Evolutionary conservation across 2,113 vertebrate species (phyloP).

Genomic region (Sinocyclocheilus anshuiensis): DNA sequence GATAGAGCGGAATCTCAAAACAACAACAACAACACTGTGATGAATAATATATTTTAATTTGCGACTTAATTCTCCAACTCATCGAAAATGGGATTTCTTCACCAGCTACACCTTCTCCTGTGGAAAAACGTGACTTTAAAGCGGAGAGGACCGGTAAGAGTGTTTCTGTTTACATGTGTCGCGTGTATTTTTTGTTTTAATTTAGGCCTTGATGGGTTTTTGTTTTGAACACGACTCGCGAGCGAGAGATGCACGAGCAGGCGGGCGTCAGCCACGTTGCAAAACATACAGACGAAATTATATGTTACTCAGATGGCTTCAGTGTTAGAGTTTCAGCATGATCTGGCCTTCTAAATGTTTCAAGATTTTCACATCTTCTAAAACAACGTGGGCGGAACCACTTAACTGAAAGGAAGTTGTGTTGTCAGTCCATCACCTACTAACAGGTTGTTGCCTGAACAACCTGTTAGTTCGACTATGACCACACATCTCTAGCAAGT

Average conservation of each 20-base stretch:
- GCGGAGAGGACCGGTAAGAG: constrained; percentile 86
- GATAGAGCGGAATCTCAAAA: neutral
- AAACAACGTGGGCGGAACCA: neutral
- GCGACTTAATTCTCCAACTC: constrained; percentile 28
- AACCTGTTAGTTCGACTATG: neutral
- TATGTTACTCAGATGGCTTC: neutral
- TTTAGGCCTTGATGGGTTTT: neutral
- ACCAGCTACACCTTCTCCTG: constrained; percentile 84
- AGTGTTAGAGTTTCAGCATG: neutral
- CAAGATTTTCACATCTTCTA: neutral
- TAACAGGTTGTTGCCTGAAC: constrained; percentile 33
- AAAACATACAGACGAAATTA: neutral
- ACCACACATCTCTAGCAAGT: neutral
- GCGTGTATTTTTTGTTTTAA: neutral
- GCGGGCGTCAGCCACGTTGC: constrained; percentile 45
- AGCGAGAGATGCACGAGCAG: neutral
- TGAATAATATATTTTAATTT: constrained; percentile 34
- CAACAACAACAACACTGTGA: constrained; percentile 31
- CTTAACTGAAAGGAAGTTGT: constrained; percentile 5
- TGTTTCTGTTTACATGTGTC: neutral
- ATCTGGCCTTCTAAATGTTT: neutral
- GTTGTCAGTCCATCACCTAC: neutral
- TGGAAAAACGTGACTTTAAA: constrained; percentile 88
- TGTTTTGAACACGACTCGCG: neutral
- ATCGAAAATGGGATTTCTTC: constrained; percentile 79